These are phyloP conservation scores for Monoplex corrugatus DNA, from an alignment of 2,888 invertebrate species.

Conservation along the genomic window DNA sequence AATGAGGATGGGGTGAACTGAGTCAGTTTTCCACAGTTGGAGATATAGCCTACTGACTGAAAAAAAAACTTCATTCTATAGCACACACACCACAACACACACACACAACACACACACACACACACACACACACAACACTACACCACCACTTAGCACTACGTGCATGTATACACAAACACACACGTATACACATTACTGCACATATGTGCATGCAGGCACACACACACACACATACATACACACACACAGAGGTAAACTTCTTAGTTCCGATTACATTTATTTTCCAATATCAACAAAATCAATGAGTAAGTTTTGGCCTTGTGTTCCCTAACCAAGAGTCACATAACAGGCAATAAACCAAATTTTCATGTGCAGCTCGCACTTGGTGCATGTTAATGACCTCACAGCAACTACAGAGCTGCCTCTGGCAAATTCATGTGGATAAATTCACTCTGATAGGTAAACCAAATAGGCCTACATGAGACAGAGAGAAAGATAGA, in stretches of 20 bases:
- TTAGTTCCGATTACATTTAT: neutral
- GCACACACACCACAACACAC: neutral
- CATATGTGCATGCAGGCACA: neutral
- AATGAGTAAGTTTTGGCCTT: neutral
- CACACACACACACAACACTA: slow-evolving; percentile 25
- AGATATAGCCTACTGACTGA: neutral
- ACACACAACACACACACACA: neutral
- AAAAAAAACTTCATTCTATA: neutral
- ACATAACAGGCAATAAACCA: no score
- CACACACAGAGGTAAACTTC: neutral
- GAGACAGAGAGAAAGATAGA: no score
- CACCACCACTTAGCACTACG: no score
- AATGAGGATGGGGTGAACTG: no score
- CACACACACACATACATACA: neutral
- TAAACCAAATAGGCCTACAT: no score
- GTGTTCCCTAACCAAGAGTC: no score
- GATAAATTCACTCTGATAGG: no score
- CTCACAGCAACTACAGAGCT: no score
- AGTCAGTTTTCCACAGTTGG: neutral
- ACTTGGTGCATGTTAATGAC: no score
- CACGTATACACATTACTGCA: neutral
- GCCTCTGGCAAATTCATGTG: no score
- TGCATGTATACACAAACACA: neutral
- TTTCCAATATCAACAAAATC: neutral
- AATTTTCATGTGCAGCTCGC: no score